phyloP scores from a whole-genome alignment of 2,113 vertebrate genomes.

The Morone saxatilis region DNA sequence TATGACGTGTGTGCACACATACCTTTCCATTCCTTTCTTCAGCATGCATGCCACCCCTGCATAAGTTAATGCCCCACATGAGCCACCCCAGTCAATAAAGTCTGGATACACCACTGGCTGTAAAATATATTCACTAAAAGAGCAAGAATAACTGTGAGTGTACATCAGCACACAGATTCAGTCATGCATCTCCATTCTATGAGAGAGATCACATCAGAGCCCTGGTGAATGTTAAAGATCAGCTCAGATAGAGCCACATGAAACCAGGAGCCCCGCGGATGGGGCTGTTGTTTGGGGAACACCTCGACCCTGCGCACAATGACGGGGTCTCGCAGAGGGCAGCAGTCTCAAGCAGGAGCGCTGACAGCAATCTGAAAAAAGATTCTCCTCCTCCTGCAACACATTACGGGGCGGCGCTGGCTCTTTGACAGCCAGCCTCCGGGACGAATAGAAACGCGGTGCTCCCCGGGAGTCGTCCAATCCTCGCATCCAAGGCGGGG shows the following conservation, averaged over 20 bases:
- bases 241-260: background rate
- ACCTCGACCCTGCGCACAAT: slow-evolving; percentile 17
- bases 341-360: slow-evolving; percentile 28
- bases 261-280: background rate
- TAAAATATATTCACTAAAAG: no score
- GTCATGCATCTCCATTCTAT: background rate
- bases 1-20: no score
- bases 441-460: slow-evolving; percentile 45
- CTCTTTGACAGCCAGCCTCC: slow-evolving; percentile 32
- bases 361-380: slow-evolving; percentile 4
- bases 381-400: slow-evolving; percentile 62
- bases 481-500: slow-evolving; percentile 66
- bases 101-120: no score
- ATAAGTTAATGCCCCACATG: no score
- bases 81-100: no score
- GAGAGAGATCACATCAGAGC: background rate
- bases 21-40: no score
- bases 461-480: slow-evolving; percentile 60
- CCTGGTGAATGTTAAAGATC: background rate
- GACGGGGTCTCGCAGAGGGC: slow-evolving; percentile 46
- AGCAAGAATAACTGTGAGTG: no score
- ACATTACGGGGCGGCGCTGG: slow-evolving; percentile 56
- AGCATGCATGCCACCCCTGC: no score
- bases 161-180: no score
- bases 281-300: background rate